A percentile compares a stretch with the other conserved stretches of the same genome.
phyloP scores from a whole-genome alignment of 2,888 invertebrate genomes.

The Fragum whitleyi region DNA sequence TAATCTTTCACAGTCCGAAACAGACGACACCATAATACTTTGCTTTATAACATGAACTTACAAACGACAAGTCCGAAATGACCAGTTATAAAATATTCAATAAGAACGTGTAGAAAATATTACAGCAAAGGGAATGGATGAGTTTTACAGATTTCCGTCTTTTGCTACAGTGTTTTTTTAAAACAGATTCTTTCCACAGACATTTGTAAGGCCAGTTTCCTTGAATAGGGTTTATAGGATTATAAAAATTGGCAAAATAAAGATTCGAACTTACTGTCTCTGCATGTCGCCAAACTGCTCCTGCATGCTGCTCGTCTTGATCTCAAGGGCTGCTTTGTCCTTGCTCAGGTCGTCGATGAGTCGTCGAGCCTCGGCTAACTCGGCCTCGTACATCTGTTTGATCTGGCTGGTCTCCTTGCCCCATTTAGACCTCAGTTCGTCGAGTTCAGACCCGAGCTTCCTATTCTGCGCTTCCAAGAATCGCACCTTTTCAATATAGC shows the following conservation, averaged over 20 bases:
- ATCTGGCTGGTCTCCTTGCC: slow-evolving; percentile 83
- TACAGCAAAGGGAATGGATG: not conserved
- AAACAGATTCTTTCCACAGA: not conserved
- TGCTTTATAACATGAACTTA: too few relatives aligned
- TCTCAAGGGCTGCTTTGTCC: slow-evolving; percentile 86
- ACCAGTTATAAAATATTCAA: too few relatives aligned
- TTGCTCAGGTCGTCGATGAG: slow-evolving; percentile 86
- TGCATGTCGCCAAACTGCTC: slow-evolving; percentile 85
- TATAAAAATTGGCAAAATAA: not conserved
- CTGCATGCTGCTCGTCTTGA: slow-evolving; percentile 85
- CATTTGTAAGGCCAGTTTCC: not conserved
- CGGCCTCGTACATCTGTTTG: slow-evolving; percentile 86
- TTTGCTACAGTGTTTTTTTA: not conserved
- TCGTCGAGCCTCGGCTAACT: slow-evolving; percentile 86
- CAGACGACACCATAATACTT: too few relatives aligned
- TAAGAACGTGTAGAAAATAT: too few relatives aligned
- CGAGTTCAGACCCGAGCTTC: slow-evolving; percentile 83
- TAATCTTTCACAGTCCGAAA: too few relatives aligned
- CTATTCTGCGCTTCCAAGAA: slow-evolving; percentile 86
- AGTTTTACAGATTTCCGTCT: not conserved
- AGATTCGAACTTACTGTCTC: slow-evolving; percentile 76
- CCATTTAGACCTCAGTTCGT: slow-evolving; percentile 83
- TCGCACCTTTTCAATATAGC: slow-evolving; percentile 86
- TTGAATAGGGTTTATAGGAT: not conserved
- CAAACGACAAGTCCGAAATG: too few relatives aligned